Evolutionary conservation across 2,888 invertebrate species (phyloP), one percentile per base, ranked within the genome.

Genomic region (Drosophila atripex): DNA sequence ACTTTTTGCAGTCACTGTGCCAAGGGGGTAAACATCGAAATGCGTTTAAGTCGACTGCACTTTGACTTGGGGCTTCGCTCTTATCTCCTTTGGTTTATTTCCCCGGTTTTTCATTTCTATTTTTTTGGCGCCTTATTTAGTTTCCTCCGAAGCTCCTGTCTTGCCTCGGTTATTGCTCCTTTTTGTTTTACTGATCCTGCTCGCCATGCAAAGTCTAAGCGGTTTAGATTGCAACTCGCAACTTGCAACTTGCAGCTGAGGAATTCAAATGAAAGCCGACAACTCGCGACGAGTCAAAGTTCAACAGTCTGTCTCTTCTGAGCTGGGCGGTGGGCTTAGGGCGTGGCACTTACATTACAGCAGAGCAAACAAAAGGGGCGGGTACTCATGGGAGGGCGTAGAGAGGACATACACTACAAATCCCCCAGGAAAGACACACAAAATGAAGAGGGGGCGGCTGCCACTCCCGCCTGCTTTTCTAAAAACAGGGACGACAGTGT

Each of bases 231-330:
- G 57, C 47, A 47, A 45, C 52, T 50, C 38, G 30, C 18, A 56
- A 46, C 47, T 71, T 43, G 59, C 76, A 50, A 39, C 63, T 41
- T 43, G 32, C 21, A 56, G 39, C 39, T 49, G 65, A 47, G 75
- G 49, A 55, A 59, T 66, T 68, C 56, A 56, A 75, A 50, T 46
- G 56, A 60, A 41, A 49, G 45, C 74, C 56, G 53, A 63, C 53
- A 61, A 38, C 61, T 38, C 71, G 71, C 63, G 53, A 12, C 61
- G 57, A 53, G 56, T 65, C 70, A 71, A 76, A 80, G 82, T 86
- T 82, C 82, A 82, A 86, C 86, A 86, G 80, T 86, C 75, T 73
- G 76, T 80, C 80, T 79, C 43, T 71, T 75, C 74, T 75, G 77
- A 9, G 35, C 28, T 5, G 21, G 28, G 51, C 45, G 18, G 45